Conservation (phyloP, 1,140 invertebrate species). For the Manduca sexta region DNA sequence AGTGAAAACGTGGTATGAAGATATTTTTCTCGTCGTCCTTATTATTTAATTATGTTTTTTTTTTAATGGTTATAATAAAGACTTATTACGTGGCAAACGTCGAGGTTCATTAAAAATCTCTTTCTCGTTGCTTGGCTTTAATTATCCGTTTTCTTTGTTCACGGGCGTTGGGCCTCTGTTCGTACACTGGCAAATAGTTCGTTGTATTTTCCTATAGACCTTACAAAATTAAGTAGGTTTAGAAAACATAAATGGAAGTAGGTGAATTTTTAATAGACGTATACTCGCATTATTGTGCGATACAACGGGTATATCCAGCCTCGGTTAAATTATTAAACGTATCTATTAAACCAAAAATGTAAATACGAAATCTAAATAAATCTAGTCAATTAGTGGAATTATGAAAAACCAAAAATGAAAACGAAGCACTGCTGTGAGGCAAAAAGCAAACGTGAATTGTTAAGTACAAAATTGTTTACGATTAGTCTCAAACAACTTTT, state of each 20-base stretch:
- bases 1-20: conserved; percentile 8
- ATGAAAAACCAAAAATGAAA: background rate
- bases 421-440: background rate
- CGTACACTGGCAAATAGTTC: conserved; percentile 39
- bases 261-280: too few relatives aligned
- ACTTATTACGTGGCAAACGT: conserved; percentile 54
- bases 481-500: conserved; percentile 1
- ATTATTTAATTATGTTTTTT: conserved; percentile 48
- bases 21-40: conserved; percentile 27
- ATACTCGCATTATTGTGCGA: too few relatives aligned
- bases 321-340: too few relatives aligned
- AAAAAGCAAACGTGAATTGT: background rate
- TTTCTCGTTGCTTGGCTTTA: conserved; percentile 57
- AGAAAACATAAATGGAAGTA: too few relatives aligned
- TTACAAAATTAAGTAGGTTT: conserved; percentile 4
- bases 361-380: too few relatives aligned
- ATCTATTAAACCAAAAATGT: too few relatives aligned
- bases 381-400: too few relatives aligned
- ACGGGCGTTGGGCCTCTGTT: conserved; percentile 36
- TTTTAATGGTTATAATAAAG: conserved; percentile 61
- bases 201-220: conserved; percentile 24
- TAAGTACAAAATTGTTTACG: background rate
- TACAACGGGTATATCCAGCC: too few relatives aligned
- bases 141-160: conserved; percentile 69
- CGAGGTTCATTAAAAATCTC: conserved; percentile 64